Base-by-base conservation (phyloP, 2,888 invertebrate genomes). In the Drosophila mercatorum region DNA sequence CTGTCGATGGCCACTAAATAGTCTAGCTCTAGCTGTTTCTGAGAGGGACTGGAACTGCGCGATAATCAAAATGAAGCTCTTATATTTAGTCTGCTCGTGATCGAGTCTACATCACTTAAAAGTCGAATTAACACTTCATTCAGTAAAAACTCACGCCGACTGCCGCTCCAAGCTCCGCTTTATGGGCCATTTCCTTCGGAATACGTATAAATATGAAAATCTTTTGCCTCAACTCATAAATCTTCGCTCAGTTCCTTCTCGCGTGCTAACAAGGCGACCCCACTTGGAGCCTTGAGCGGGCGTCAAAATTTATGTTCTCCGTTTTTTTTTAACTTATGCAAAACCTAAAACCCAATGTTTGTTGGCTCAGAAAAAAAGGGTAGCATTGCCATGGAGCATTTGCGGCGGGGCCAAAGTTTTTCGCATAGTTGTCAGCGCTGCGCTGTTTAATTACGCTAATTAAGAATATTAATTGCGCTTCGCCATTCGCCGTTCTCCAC, bases 371-470 rank as follows among this genome's bases (percentile, higher is more conserved):
- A 26, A 6, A 40, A 28, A 49, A 38, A 65, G 46, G 40, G 64
- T 66, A 59, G 60, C 66, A 61, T 64, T 70, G 81, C 47, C 51
- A 67, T 60, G 65, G 40, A 63, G 28, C 28, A 22, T 64, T 55
- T 47, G 56, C 58, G 63, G 51, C n/a, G 41, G 49, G 36, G 72
- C 59, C 68, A 84, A 90, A 88, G 78, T 80, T 90, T 91, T 92
- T 90, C 90, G 90, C 89, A 90, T 87, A 90, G 89, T 91, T 92
- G 92, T 91, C 92, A 91, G 91, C 88, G 81, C 84, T 82, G 80
- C 83, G 87, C 81, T 91, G 91, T 90, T 90, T 91, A 92, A 92
- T 92, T 92, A 91, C 90, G 88, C 91, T 91, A 92, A 92, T 92
- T 92, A 92, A 91, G 90, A 91, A 91, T 91, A 92, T 92, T 92